Conservation (phyloP, 2,888 invertebrate genomes). For the Podabrus alpinus region DNA sequence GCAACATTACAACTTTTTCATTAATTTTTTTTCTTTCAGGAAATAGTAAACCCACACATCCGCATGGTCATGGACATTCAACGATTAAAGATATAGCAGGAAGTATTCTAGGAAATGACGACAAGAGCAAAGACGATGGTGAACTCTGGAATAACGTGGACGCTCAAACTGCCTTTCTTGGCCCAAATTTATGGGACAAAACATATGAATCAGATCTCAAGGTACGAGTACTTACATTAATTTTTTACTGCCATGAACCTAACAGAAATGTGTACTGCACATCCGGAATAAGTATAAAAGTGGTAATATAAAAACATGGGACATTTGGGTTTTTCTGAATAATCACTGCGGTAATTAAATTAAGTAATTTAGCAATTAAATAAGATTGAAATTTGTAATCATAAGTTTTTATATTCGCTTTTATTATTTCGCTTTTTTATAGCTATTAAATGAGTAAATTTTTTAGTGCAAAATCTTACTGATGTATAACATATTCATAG, state of each 20-base stretch:
- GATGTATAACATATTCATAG: too few species aligned
- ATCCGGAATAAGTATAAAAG: not conserved
- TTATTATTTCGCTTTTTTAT: not conserved
- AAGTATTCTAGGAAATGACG: conserved; percentile 65
- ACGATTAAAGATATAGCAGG: conserved; percentile 55
- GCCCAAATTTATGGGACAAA: conserved; percentile 96
- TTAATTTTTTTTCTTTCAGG: conserved; percentile 45
- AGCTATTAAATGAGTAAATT: not conserved
- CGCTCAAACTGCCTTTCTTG: conserved; percentile 93
- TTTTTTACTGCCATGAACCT: not conserved
- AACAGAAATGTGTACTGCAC: not conserved
- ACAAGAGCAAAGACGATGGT: conserved; percentile 79
- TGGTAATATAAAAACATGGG: not conserved
- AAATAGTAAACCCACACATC: conserved; percentile 56
- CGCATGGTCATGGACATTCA: conserved; percentile 54
- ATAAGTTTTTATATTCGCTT: not conserved
- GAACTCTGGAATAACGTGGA: conserved; percentile 85
- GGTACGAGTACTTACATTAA: conserved; percentile 75
- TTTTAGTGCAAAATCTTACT: too few species aligned
- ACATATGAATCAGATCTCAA: conserved; percentile 95
- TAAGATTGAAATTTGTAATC: not conserved
- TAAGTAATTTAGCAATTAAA: not conserved
- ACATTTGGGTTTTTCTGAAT: not conserved
- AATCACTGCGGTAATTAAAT: not conserved
- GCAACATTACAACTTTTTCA: not conserved